A percentile compares a stretch with the other conserved stretches of the same genome.
phyloP scores from a whole-genome alignment of 1,140 invertebrate genomes.

The Tetragonula clypearis region DNA sequence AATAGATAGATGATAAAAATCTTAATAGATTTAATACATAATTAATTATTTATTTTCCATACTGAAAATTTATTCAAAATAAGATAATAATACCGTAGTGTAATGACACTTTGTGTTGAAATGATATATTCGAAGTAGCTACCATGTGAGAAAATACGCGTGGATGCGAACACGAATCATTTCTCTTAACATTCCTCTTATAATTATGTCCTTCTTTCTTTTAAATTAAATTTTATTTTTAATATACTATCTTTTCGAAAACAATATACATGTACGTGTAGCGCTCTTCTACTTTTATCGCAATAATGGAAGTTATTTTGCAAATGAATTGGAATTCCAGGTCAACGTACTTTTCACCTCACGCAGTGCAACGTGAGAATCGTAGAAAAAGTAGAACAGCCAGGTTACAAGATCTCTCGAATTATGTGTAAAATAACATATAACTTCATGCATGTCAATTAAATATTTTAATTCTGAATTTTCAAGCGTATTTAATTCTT shows the following conservation, averaged over 20 bases:
- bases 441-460: neutral
- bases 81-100: neutral
- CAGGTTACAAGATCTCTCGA: neutral
- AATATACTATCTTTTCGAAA: neutral
- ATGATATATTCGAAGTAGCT: conserved; percentile 1
- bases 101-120: neutral
- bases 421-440: neutral
- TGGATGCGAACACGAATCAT: conserved; percentile 35
- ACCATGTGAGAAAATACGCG: conserved; percentile 25
- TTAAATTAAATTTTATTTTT: neutral
- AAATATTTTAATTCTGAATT: neutral
- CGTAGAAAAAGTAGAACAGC: neutral
- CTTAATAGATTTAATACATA: neutral
- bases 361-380: neutral
- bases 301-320: neutral
- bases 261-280: neutral
- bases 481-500: neutral
- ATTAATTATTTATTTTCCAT: neutral
- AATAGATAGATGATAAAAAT: neutral
- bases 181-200: conserved; percentile 32
- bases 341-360: neutral
- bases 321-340: neutral
- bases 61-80: neutral
- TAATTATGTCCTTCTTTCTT: conserved; percentile 20
- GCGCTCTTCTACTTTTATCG: neutral